Percentiles rank a stretch among this genome's conserved stretches.
Evolutionary conservation across 2,113 vertebrate species (phyloP).

Genomic region (Sorex araneus): DNA sequence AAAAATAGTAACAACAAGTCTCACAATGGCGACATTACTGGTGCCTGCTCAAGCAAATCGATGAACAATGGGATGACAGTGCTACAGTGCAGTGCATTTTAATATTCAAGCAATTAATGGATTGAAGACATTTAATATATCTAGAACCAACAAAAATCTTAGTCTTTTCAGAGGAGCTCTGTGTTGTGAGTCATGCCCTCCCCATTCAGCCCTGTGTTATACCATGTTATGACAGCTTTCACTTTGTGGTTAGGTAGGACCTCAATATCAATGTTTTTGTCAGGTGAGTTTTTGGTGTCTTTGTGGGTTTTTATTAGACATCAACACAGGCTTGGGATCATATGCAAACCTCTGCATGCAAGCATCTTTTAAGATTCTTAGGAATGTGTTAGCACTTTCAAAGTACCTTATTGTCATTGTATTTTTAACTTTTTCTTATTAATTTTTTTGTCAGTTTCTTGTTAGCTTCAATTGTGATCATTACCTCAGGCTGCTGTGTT

Average conservation of each 20-base stretch:
- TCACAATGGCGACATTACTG: too few species aligned
- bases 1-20: too few species aligned
- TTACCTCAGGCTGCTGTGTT: slow-evolving; percentile 1
- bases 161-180: not conserved
- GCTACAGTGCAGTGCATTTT: too few species aligned
- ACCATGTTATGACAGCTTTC: not conserved
- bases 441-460: not conserved
- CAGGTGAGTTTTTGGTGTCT: too few species aligned
- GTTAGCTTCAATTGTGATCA: not conserved
- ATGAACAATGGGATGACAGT: too few species aligned
- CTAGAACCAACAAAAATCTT: not conserved
- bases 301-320: not conserved
- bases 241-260: not conserved
- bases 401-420: not conserved
- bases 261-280: not conserved
- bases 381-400: slow-evolving; percentile 1
- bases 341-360: not conserved
- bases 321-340: not conserved
- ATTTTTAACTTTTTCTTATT: slow-evolving; percentile 9
- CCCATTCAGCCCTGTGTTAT: not conserved
- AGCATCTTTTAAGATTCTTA: not conserved
- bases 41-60: too few species aligned
- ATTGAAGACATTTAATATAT: slow-evolving; percentile 46
- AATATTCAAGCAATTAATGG: not conserved
- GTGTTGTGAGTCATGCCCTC: not conserved